These are phyloP conservation scores for Gavia stellata DNA, from an alignment of 2,113 vertebrate genomes.

Conservation along the genomic window DNA sequence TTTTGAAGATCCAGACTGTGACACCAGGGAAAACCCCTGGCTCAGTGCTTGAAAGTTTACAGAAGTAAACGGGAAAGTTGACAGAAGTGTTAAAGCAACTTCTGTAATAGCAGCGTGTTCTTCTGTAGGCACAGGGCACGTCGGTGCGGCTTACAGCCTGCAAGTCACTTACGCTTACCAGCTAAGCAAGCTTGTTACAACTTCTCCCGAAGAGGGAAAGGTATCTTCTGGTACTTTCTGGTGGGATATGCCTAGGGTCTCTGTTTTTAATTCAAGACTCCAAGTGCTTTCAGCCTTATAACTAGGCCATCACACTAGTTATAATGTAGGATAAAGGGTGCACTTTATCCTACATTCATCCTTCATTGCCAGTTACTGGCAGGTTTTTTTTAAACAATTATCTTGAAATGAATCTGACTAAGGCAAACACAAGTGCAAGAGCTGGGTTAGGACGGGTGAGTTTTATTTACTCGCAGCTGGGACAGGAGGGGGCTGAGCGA, in stretches of 20 bases:
- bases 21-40: background rate
- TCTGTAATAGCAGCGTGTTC: background rate
- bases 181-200: background rate
- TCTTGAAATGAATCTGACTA: background rate
- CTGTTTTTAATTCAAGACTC: background rate
- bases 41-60: background rate
- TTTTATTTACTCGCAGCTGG: background rate
- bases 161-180: no score
- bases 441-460: background rate
- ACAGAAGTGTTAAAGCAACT: background rate
- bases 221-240: background rate
- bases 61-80: background rate
- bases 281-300: background rate
- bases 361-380: background rate
- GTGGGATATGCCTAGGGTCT: background rate
- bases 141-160: no score
- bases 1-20: background rate
- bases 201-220: no score
- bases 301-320: background rate
- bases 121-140: background rate
- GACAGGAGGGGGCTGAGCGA: background rate
- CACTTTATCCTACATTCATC: background rate
- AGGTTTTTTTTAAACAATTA: accelerated
- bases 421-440: background rate
- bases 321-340: background rate